Evolutionary conservation across 2,888 invertebrate species (phyloP), one percentile per base, ranked within the genome.

Genomic region (Argyresthia goedartella): DNA sequence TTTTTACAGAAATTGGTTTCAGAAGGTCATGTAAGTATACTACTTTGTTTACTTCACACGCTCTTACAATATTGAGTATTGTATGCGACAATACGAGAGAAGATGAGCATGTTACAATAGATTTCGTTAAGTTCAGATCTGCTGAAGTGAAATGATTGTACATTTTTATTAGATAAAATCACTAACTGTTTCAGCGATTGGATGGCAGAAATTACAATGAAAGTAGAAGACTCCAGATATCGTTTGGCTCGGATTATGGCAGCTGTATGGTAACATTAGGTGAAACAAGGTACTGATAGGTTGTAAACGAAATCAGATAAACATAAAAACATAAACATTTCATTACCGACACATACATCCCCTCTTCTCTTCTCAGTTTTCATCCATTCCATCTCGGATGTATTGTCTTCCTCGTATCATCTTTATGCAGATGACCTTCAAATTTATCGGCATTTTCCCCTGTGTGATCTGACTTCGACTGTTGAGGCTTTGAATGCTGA

Each of bases 201-300:
- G 96, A 96, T 87, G 95, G 95, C 3, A 88, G 96, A 64, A 88
- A 85, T 60, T 90, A 92, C 56, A 88, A 92, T 62, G 94, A 95
- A 71, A 92, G 91, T 57, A 88, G 96, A 59, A 82, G 89, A 34
- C 72, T 94, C 13, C 82, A 90, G 60, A 91, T 96, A 55, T 84
- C 90, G 59, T 95, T 94, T 75, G 95, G 95, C 14, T 89, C 90
- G n/a, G 93, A 93, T 58, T 95, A 92, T 89, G 96, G 96, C 43
- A 92, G 91, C 60, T 95, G 93, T 63, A 85, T 91, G 57, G 94
- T 94, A 8, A 88, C 91, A 8, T 76, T 95, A 53, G 95, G 95
- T 49, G 91, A 93, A 74, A 95, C 96, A 8, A 91, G 88, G 93
- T 93, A 84, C n/a, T n/a, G n/a, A n/a, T n/a, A n/a, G n/a, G n/a